Conservation (phyloP, 2,888 invertebrate species). For the Tetanocera ferruginea region DNA sequence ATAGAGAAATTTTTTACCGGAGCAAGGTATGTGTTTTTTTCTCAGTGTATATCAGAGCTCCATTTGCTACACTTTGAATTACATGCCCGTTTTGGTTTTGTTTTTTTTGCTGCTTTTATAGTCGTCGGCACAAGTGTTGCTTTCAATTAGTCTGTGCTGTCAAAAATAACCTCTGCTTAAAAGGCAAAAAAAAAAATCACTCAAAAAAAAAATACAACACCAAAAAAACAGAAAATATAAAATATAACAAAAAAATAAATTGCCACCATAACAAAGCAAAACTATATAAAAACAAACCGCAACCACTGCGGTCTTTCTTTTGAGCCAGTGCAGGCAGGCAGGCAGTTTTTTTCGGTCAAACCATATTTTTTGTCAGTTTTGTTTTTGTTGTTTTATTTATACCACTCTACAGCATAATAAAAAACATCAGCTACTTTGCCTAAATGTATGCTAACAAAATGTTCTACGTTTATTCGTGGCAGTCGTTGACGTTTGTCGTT, state of each 20-base stretch:
- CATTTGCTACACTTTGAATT: no score
- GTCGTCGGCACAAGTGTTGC: constrained; percentile 12
- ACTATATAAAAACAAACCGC: constrained; percentile 24
- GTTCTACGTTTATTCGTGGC: not conserved
- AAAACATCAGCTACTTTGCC: constrained; percentile 33
- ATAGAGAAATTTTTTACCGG: no score
- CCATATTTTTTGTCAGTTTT: not conserved
- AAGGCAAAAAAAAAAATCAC: not conserved
- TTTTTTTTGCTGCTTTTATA: not conserved
- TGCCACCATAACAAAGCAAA: constrained; percentile 45
- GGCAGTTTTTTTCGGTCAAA: not conserved
- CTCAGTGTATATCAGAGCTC: no score
- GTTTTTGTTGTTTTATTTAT: not conserved
- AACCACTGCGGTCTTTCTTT: constrained; percentile 5
- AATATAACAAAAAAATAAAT: constrained; percentile 34
- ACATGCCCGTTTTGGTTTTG: not conserved
- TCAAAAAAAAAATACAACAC: constrained; percentile 3
- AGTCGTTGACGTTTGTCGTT: not conserved
- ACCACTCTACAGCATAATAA: not conserved
- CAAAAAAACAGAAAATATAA: constrained; percentile 9
- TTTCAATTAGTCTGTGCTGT: constrained; percentile 7
- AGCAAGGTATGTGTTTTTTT: no score
- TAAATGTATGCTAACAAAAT: constrained; percentile 33
- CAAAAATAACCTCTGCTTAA: not conserved
- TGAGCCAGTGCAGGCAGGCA: not conserved